A percentile compares a stretch with the other conserved stretches of the same genome.
Conservation (phyloP, 1,140 invertebrate species). For the Temnothorax longispinosus region DNA sequence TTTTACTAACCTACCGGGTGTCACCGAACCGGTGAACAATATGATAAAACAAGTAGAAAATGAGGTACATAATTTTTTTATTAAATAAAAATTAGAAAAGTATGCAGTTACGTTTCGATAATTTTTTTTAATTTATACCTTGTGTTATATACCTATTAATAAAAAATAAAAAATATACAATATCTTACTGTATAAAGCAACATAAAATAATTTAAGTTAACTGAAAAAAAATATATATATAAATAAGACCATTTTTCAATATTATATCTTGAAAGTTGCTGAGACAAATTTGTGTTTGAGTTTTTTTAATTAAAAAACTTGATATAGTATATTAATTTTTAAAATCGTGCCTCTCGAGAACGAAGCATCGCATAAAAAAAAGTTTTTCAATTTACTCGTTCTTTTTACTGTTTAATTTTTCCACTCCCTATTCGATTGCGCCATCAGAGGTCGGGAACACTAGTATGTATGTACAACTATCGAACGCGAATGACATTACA, state of each 20-base stretch:
- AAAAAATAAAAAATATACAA: background rate
- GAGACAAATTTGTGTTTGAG: too few relatives aligned
- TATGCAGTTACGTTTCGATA: too few relatives aligned
- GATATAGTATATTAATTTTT: background rate
- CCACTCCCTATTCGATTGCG: background rate
- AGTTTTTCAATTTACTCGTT: background rate
- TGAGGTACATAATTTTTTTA: background rate
- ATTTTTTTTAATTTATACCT: background rate
- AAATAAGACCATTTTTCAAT: background rate
- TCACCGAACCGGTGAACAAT: too few relatives aligned
- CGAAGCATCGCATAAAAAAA: background rate
- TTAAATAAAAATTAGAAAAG: background rate
- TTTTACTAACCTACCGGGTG: background rate
- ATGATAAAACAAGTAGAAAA: background rate
- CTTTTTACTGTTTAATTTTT: background rate
- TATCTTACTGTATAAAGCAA: background rate
- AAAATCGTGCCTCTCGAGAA: background rate
- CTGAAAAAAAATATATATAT: background rate
- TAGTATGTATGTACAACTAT: background rate
- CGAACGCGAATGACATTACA: constrained; percentile 6
- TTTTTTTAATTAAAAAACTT: background rate
- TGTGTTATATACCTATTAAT: background rate
- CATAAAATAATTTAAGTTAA: background rate
- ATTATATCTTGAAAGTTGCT: too few relatives aligned
- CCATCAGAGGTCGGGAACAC: constrained; percentile 7